phyloP scores from a whole-genome alignment of 2,797 vertebrate genomes.

The Trachops cirrhosus region DNA sequence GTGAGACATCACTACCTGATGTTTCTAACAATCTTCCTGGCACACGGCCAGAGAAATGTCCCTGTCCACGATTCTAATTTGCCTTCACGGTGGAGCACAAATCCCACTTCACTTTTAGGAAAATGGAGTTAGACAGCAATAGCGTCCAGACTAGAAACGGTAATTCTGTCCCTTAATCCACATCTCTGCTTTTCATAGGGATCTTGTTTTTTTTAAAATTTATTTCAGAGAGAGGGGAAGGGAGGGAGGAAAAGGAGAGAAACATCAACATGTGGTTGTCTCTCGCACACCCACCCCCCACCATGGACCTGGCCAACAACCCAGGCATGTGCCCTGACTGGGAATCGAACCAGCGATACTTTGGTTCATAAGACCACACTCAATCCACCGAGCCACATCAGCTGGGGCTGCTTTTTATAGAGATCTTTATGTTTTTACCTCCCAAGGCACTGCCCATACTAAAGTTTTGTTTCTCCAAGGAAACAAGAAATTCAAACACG shows the following conservation, averaged over 20 bases:
- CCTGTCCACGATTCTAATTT: not conserved
- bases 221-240: too few relatives aligned
- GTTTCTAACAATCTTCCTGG: not conserved
- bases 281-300: too few relatives aligned
- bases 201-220: not conserved
- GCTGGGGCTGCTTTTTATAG: not conserved
- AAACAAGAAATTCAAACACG: slow-evolving; percentile 8
- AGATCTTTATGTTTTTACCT: not conserved
- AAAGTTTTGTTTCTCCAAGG: slow-evolving; percentile 5
- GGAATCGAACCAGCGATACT: too few relatives aligned
- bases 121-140: slow-evolving; percentile 10
- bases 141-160: not conserved
- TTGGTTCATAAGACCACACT: too few relatives aligned
- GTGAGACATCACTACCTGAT: not conserved
- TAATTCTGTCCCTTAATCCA: not conserved
- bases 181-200: not conserved
- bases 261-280: too few relatives aligned
- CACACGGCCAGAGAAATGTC: not conserved
- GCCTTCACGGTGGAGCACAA: not conserved
- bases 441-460: not conserved
- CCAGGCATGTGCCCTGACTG: too few relatives aligned
- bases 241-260: too few relatives aligned
- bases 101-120: not conserved
- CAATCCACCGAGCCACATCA: too few relatives aligned
- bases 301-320: too few relatives aligned